Conservation (phyloP, 2,797 vertebrate genomes). For the Takifugu ocellatus region DNA sequence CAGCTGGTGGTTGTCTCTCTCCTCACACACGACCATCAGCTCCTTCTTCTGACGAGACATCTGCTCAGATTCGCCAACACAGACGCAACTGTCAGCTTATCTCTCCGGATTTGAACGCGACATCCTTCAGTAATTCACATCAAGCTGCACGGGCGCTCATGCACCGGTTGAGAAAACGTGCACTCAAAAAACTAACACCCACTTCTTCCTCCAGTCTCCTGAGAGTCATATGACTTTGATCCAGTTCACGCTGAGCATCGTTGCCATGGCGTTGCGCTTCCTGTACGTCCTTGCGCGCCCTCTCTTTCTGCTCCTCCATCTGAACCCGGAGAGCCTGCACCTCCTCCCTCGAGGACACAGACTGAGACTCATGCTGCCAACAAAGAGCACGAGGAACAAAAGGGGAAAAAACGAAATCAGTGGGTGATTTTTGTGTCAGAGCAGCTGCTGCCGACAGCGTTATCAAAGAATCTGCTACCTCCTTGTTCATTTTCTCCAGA, state of each 20-base stretch:
- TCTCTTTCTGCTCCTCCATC: slow-evolving; percentile 89
- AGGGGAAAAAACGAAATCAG: slow-evolving; percentile 2
- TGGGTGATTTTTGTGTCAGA: not conserved
- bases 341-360: slow-evolving; percentile 63
- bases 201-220: slow-evolving; percentile 89
- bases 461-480: slow-evolving; percentile 67
- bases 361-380: slow-evolving; percentile 52
- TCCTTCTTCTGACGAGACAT: slow-evolving; percentile 82
- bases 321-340: slow-evolving; percentile 76
- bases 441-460: slow-evolving; percentile 6
- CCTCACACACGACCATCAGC: slow-evolving; percentile 79
- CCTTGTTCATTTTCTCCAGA: slow-evolving; percentile 84
- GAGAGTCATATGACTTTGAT: slow-evolving; percentile 73
- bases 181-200: slow-evolving; percentile 10
- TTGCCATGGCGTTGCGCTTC: slow-evolving; percentile 86
- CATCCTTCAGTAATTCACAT: no score
- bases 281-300: slow-evolving; percentile 82
- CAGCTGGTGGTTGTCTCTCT: slow-evolving; percentile 81
- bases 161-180: not conserved
- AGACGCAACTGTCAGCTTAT: slow-evolving; percentile 6
- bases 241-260: slow-evolving; percentile 80
- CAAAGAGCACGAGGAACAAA: not conserved
- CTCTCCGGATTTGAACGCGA: not conserved
- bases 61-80: slow-evolving; percentile 58
- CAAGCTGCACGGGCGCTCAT: no score